Evolutionary conservation across 1,140 invertebrate species (phyloP).

Genomic region (Drosophila lacteicornis): DNA sequence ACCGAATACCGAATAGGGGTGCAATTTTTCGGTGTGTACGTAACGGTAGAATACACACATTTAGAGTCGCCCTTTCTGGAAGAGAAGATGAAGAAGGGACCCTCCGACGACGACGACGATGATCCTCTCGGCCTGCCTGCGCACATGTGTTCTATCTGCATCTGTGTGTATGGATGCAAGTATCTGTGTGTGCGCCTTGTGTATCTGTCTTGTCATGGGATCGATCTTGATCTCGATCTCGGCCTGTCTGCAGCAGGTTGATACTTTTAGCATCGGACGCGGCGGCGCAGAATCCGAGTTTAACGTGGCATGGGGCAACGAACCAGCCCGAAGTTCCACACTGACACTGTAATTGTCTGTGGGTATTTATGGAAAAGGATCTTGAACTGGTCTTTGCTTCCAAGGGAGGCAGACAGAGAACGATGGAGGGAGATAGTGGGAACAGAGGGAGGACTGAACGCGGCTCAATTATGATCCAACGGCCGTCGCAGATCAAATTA

Average conservation of each 20-base stretch:
- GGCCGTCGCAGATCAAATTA: constrained; percentile 42
- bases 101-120: constrained; percentile 45
- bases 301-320: constrained; percentile 77
- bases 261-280: constrained; percentile 57
- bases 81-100: constrained; percentile 56
- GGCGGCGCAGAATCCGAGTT: constrained; percentile 43
- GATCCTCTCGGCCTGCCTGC: constrained; percentile 56
- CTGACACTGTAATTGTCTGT: constrained; percentile 53
- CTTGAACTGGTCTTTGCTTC: constrained; percentile 38
- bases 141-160: constrained; percentile 60
- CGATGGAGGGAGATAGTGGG: neutral
- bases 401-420: neutral
- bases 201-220: constrained; percentile 57
- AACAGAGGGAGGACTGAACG: constrained; percentile 1
- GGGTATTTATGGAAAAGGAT: constrained; percentile 60
- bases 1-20: constrained; percentile 67
- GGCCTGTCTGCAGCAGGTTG: constrained; percentile 71
- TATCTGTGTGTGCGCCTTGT: constrained; percentile 26
- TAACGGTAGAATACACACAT: constrained; percentile 74
- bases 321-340: constrained; percentile 58
- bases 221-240: constrained; percentile 69
- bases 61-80: constrained; percentile 35
- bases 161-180: constrained; percentile 13
- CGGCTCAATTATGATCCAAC: constrained; percentile 41
- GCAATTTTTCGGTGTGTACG: constrained; percentile 77